A percentile compares a stretch with the other conserved stretches of the same genome.
phyloP scores from a whole-genome alignment of 1,140 invertebrate species.

The Zaprionus gabonicus region DNA sequence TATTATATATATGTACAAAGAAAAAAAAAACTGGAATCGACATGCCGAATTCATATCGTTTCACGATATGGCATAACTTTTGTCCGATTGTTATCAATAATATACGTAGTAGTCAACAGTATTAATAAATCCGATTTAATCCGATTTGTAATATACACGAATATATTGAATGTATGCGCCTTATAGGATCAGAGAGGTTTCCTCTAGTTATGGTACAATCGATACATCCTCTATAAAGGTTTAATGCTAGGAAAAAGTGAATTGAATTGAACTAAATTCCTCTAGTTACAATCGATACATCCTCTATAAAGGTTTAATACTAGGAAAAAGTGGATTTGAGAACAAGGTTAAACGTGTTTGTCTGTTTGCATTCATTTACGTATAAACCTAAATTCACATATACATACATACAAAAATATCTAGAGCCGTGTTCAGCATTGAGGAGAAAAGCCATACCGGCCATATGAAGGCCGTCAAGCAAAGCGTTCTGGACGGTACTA shows the following conservation, averaged over 20 bases:
- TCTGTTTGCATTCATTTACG: neutral
- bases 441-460: slow-evolving; percentile 96
- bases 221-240: no score
- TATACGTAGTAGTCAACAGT: no score
- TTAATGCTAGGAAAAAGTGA: neutral
- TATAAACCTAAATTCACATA: neutral
- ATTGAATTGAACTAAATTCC: neutral
- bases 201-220: neutral
- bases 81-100: no score
- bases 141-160: neutral
- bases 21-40: no score
- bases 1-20: no score
- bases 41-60: no score
- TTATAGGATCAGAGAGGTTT: no score
- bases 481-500: slow-evolving; percentile 99
- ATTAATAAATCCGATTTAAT: no score
- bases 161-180: no score
- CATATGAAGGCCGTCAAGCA: slow-evolving; percentile 99
- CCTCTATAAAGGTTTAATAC: neutral
- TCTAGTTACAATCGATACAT: no score
- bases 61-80: no score
- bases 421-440: slow-evolving; percentile 97
- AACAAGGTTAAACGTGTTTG: neutral
- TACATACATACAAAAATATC: slow-evolving; percentile 58
- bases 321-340: neutral